Conservation (phyloP, 2,797 vertebrate species). For the Phoeniculus purpureus region DNA sequence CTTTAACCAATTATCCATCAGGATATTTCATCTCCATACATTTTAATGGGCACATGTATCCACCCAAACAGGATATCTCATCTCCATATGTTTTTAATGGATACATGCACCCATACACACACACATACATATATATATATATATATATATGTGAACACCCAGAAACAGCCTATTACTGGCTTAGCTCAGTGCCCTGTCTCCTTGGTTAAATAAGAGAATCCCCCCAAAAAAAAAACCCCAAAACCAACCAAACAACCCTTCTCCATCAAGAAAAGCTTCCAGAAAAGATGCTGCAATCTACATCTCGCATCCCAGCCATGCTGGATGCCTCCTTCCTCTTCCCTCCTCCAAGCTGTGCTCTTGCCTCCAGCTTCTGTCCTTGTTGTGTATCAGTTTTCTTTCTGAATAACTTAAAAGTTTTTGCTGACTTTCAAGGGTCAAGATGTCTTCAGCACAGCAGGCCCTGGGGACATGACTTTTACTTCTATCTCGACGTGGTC, state of each 20-base stretch:
- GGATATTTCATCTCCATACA: fast-evolving
- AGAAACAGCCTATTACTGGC: neutral
- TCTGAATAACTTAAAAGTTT: neutral
- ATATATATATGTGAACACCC: neutral
- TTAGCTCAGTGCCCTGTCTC: neutral
- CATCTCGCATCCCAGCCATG: fast-evolving
- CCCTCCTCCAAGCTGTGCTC: neutral
- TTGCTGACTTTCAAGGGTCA: neutral
- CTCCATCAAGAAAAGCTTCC: neutral
- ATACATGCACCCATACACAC: fast-evolving
- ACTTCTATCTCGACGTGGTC: fast-evolving
- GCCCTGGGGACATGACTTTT: neutral
- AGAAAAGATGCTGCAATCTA: neutral
- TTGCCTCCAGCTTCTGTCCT: neutral
- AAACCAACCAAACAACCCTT: neutral
- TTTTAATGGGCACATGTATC: neutral
- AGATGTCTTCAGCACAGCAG: neutral
- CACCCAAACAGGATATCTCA: fast-evolving
- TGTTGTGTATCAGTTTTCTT: neutral
- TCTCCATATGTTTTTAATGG: neutral
- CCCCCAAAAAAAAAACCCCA: neutral
- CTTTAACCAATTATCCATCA: neutral
- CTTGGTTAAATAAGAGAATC: neutral
- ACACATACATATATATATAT: fast-evolving
- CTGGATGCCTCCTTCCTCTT: neutral